Base-by-base conservation (phyloP, 35 echinoderm and acorn worm species). In the Amphiura filiformis region DNA sequence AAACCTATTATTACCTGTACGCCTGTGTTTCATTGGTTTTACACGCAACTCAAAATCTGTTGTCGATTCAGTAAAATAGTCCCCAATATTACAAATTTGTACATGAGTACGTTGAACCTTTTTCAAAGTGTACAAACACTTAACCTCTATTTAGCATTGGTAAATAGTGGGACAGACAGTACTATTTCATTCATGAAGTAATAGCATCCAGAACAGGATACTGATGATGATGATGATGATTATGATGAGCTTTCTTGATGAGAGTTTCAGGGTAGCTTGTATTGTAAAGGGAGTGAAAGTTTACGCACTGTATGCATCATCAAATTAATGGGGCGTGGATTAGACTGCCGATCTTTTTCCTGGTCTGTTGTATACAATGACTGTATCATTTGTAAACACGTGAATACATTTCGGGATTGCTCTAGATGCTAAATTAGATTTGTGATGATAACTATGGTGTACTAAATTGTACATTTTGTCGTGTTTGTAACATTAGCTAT, bases 121-220 rank as follows among this genome's bases (percentile, higher is more conserved):
- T n/a, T 47, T 17, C 5, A 47, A 47, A 47, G 41, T 47, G 5
- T 47, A 47, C 41, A 47, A 47, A 47, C 41, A 47, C 17, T 47
- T 47, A 47, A 47, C 41, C 41, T 47, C 5, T 47, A 47, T n/a
- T n/a, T n/a, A n/a, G n/a, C n/a, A n/a, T n/a, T n/a, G n/a, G n/a
- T n/a, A n/a, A 17, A 9, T 47, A 47, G 41, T 47, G 4, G 17
- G 17, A 47, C 17, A 47, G 41, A 47, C 41, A 47, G 41, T 47
- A 47, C 41, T 47, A 70, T n/a, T 70, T 70, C 61, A 70, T 70
- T 70, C 61, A 70, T 70, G 61, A 70, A 70, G 61, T 70, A 30
- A 70, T 70, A 18, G 15, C 28, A 18, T 70, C 61, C 61, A 70
- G 44, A 52, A 52, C 7, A 52, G 7, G 9, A 26, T 4, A 23